Conservation (phyloP, 2,888 invertebrate genomes). For the Andrena flavipes region DNA sequence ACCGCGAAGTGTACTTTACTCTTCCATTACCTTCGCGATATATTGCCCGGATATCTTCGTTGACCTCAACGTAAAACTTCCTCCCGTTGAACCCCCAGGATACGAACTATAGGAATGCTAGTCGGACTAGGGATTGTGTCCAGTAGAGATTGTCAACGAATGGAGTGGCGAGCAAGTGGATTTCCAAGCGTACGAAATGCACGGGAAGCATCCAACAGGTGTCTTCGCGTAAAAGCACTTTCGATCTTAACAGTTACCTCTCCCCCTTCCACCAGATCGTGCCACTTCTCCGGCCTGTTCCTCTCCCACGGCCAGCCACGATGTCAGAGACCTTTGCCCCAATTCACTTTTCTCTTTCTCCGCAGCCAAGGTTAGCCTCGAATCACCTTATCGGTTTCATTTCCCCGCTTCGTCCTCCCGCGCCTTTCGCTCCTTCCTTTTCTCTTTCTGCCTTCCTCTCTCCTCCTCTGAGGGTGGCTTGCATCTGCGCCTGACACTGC, state of each 20-base stretch:
- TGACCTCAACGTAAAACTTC: no score
- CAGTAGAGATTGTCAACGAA: not conserved
- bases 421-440: constrained; percentile 27
- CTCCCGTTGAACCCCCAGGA: no score
- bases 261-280: constrained; percentile 30
- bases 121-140: not conserved
- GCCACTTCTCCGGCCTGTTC: constrained; percentile 41
- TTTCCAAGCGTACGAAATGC: not conserved
- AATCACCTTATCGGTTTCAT: constrained; percentile 49
- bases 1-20: no score
- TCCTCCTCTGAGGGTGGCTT: not conserved
- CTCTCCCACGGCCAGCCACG: constrained; percentile 52
- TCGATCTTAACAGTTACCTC: constrained; percentile 58
- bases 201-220: constrained; percentile 51
- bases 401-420: constrained; percentile 35
- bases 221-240: constrained; percentile 57
- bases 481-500: not conserved
- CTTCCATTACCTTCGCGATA: no score
- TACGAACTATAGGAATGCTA: not conserved
- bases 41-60: no score
- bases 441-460: not conserved
- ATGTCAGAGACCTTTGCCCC: constrained; percentile 64
- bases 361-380: constrained; percentile 54
- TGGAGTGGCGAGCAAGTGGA: not conserved
- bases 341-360: constrained; percentile 64